Evolutionary conservation across 2,113 vertebrate genomes (phyloP).

Genomic region (Platysternon megacephalum): DNA sequence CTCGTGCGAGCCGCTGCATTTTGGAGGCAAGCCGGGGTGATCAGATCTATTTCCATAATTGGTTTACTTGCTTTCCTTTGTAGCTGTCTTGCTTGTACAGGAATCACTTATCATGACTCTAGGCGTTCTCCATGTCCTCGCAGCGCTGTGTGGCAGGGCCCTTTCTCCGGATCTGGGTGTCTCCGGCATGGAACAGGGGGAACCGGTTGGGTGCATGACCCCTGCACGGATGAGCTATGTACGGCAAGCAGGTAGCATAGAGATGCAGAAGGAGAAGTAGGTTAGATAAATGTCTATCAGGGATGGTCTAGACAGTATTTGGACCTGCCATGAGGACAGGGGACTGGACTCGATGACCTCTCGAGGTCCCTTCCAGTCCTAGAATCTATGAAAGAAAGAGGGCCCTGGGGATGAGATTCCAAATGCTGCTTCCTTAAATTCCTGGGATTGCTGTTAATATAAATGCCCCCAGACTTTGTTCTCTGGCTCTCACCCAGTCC

Average conservation of each 20-base stretch:
- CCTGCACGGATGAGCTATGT: background rate
- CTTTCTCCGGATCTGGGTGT: background rate
- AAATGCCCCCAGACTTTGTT: background rate
- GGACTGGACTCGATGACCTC: too few relatives aligned
- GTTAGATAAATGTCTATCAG: too few relatives aligned
- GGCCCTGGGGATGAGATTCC: background rate
- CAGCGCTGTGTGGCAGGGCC: background rate
- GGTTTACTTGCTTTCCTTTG: slow-evolving; percentile 46
- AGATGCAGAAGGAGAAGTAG: background rate
- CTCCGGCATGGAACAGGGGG: fast-evolving
- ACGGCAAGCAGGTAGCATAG: background rate
- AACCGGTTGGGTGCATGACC: background rate
- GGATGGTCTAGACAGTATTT: too few relatives aligned
- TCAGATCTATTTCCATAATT: background rate
- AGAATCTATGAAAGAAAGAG: too few relatives aligned
- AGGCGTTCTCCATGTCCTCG: background rate
- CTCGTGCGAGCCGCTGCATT: background rate
- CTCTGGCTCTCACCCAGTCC: background rate
- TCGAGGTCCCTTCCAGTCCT: too few relatives aligned
- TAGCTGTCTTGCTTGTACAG: slow-evolving; percentile 11
- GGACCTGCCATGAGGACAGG: too few relatives aligned
- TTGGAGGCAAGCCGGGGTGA: background rate
- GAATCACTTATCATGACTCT: background rate
- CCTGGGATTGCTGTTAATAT: background rate
- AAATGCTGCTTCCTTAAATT: background rate